Base-by-base conservation (phyloP, 1,140 invertebrate species). In the Anoplolepis gracilipes region DNA sequence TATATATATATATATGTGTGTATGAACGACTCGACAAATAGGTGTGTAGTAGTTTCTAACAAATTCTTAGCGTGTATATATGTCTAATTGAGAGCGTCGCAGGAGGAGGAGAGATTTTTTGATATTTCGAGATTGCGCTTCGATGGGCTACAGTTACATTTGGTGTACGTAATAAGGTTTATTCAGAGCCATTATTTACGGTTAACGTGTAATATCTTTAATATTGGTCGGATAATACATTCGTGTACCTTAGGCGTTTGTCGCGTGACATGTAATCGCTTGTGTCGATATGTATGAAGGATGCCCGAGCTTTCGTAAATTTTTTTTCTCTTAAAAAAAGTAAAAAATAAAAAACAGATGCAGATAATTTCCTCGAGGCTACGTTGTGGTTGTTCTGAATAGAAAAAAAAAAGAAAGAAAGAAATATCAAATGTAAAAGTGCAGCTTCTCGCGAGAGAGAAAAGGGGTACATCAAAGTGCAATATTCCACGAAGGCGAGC, bases 21-120 rank as follows among this genome's bases (percentile, higher is more conserved):
- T 82, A 88, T 88, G 91, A 90, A 92, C 81, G 79, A 92, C 84
- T 85, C 90, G 90, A 84, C 88, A 92, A 91, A 92, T 94, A 94
- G 91, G 85, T 94, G 93, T 94, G 93, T 93, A 94, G 92, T 93
- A 93, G 92, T 93, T 94, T 93, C 90, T 92, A 93, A 92, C 89
- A 92, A 94, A 93, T 93, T 93, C 91, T 91, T 94, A 93, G 92
- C 88, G 85, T 94, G 93, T 94, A 94, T 93, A 94, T 94, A 94
- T 94, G 93, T 93, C 92, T 85, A 94, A 94, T 93, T 94, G 85
- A 91, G 87, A 88, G 81, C 25, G 67, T 49, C 65, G 33, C 19
- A 39, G 42, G 55, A 49, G 30, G 77, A 84, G 77, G 76, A 77
- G 79, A 72, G 49, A 33, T 79, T 86, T 77, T 86, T 86, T 79